These are phyloP conservation scores for Drosophila lacicola DNA, from an alignment of 2,888 invertebrate genomes.

Conservation along the genomic window DNA sequence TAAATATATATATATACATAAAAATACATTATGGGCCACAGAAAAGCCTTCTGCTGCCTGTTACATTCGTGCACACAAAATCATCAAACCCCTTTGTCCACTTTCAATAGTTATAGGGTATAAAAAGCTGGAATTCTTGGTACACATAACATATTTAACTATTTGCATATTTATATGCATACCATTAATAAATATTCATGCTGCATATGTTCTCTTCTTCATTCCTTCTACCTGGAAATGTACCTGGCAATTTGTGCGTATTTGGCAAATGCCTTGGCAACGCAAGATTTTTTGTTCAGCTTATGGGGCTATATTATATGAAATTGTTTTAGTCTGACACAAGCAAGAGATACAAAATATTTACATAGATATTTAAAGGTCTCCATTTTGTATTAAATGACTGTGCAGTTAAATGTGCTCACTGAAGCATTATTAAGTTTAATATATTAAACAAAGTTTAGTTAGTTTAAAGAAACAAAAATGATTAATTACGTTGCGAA, in stretches of 20 bases:
- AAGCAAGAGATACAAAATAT: slow-evolving; percentile 2
- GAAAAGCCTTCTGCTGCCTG: no score
- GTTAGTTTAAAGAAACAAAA: slow-evolving; percentile 11
- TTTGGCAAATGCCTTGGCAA: slow-evolving; percentile 6
- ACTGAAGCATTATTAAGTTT: slow-evolving; percentile 15
- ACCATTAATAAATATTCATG: no score
- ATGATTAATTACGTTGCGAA: slow-evolving; percentile 25
- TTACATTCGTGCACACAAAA: no score
- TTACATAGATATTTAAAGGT: slow-evolving; percentile 12
- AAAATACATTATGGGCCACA: no score
- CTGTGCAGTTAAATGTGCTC: slow-evolving; percentile 10
- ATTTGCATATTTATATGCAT: no score
- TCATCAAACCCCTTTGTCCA: no score
- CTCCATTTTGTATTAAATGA: slow-evolving; percentile 12
- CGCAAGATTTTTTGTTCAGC: not conserved
- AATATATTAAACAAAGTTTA: slow-evolving; percentile 3
- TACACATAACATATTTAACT: no score
- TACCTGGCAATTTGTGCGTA: not conserved
- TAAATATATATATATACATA: no score
- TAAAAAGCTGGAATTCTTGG: no score
- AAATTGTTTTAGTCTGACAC: slow-evolving; percentile 2
- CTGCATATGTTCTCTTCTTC: not conserved
- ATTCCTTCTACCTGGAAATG: not conserved
- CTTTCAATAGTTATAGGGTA: no score
- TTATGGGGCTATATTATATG: slow-evolving; percentile 3